These are phyloP conservation scores for Lontra canadensis DNA, from an alignment of 2,113 vertebrate genomes.

Conservation along the genomic window DNA sequence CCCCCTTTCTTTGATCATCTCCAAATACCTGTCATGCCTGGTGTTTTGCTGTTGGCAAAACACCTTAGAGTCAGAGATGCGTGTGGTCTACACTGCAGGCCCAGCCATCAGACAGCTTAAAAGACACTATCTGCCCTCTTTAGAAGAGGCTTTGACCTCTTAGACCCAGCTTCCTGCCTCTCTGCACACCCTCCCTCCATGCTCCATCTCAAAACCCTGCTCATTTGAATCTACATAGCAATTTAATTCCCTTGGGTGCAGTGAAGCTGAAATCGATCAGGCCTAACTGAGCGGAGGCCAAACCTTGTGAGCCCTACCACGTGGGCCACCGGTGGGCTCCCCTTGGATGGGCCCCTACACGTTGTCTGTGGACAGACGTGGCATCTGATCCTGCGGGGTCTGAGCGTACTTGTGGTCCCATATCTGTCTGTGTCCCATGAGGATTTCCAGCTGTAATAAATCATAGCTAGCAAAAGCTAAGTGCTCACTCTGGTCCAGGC, in stretches of 20 bases:
- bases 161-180: neutral
- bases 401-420: no score
- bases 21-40: neutral
- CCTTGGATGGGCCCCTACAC: neutral
- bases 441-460: neutral
- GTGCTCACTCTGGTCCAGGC: neutral
- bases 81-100: neutral
- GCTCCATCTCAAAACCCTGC: neutral
- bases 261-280: neutral
- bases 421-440: neutral
- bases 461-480: neutral
- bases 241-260: neutral
- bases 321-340: neutral
- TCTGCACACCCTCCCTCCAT: neutral
- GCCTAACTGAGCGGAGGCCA: neutral
- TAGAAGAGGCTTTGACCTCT: neutral
- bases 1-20: neutral
- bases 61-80: neutral
- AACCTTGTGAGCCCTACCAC: neutral
- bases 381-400: neutral
- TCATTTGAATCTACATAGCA: neutral
- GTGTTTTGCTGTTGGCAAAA: neutral
- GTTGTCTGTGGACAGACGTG: fast-evolving
- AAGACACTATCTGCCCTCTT: neutral
- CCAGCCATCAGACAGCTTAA: neutral